A percentile compares a stretch with the other conserved stretches of the same genome.
Evolutionary conservation across 1,140 invertebrate genomes (phyloP).

Genomic region (Aphelenchoides avenae): DNA sequence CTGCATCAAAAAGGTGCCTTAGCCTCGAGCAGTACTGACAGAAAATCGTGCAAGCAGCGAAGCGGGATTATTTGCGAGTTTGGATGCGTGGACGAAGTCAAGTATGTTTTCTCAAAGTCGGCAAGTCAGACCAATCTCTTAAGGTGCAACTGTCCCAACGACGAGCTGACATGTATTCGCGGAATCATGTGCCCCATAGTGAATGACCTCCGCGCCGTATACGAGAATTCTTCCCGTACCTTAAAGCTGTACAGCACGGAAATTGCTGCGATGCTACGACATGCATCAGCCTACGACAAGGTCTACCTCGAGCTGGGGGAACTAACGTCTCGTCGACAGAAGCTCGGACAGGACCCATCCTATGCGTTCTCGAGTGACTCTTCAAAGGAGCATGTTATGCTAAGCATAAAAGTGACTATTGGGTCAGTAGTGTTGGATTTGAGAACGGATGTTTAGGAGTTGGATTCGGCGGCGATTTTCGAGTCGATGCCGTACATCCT

Average conservation of each 20-base stretch:
- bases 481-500: slow-evolving; percentile 13
- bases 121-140: slow-evolving; percentile 3
- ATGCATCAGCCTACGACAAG: slow-evolving; percentile 19
- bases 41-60: slow-evolving; percentile 20
- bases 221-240: slow-evolving; percentile 18
- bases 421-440: too few relatives aligned
- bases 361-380: slow-evolving; percentile 17
- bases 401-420: slow-evolving; percentile 14
- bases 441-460: too few relatives aligned
- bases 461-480: too few relatives aligned
- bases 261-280: slow-evolving; percentile 11
- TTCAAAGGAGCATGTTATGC: slow-evolving; percentile 7
- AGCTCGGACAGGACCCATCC: not conserved
- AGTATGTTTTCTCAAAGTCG: not conserved
- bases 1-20: slow-evolving; percentile 20
- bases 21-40: not conserved
- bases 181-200: slow-evolving; percentile 16
- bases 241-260: slow-evolving; percentile 12
- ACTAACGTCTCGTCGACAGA: slow-evolving; percentile 9
- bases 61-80: slow-evolving; percentile 31
- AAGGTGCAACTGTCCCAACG: slow-evolving; percentile 26
- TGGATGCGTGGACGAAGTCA: slow-evolving; percentile 23
- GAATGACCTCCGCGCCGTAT: slow-evolving; percentile 24
- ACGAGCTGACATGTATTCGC: slow-evolving; percentile 17
- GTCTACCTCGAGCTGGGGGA: slow-evolving; percentile 28